A percentile compares a stretch with the other conserved stretches of the same genome.
Evolutionary conservation across 92 coral and sea anemone genomes (phyloP).

Genomic region (Actinostola sp.): DNA sequence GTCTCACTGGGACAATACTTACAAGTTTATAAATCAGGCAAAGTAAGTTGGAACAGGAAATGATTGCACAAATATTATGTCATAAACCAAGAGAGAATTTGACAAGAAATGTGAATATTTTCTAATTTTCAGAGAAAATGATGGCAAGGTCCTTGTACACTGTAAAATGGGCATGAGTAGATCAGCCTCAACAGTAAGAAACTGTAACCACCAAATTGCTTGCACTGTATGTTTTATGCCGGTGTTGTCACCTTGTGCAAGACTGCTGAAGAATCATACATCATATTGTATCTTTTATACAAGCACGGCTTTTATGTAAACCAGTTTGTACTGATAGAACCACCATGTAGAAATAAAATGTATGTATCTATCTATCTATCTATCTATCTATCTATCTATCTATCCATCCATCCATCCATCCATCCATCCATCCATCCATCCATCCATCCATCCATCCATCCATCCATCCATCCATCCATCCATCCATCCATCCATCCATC

Average conservation of each 20-base stretch:
- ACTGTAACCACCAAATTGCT: not conserved
- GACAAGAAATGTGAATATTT: too few relatives aligned
- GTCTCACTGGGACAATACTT: slow-evolving; percentile 87
- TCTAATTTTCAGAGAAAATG: slow-evolving; percentile 62
- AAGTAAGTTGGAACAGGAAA: slow-evolving; percentile 54
- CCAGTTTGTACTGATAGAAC: too few relatives aligned
- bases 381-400: not conserved
- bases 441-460: not conserved
- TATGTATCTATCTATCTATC: not conserved
- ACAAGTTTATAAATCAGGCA: slow-evolving; percentile 81
- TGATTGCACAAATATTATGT: not conserved
- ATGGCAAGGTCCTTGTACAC: slow-evolving; percentile 85
- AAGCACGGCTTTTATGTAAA: too few relatives aligned
- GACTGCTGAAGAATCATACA: too few relatives aligned
- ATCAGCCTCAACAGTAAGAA: slow-evolving; percentile 93
- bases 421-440: not conserved
- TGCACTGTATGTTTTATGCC: too few relatives aligned
- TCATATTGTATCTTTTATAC: too few relatives aligned
- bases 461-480: not conserved
- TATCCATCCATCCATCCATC: not conserved
- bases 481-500: not conserved
- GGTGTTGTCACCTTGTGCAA: not conserved
- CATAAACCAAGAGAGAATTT: too few relatives aligned
- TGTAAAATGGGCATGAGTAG: slow-evolving; percentile 97
- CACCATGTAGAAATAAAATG: too few relatives aligned